phyloP scores from a whole-genome alignment of 2,888 invertebrate genomes.

The Schizaphis graminum region DNA sequence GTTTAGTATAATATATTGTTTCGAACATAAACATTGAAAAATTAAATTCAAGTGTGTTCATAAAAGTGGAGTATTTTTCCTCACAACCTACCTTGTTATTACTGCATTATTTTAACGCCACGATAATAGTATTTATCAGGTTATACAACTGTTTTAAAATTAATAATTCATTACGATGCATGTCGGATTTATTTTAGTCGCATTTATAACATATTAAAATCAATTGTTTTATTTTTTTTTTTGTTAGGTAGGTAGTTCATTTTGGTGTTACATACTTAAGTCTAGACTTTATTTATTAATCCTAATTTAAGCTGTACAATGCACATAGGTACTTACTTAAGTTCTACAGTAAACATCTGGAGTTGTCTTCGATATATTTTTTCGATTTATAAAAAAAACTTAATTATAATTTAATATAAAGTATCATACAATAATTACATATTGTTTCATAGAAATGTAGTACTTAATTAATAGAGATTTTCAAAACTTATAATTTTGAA shows the following conservation, averaged over 20 bases:
- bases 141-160: not conserved
- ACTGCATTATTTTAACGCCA: not conserved
- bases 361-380: not conserved
- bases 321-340: not conserved
- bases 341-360: not conserved
- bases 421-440: not conserved
- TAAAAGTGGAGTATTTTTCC: not conserved
- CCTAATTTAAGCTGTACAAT: not conserved
- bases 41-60: not conserved
- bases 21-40: not conserved
- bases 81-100: not conserved
- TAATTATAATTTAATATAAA: not conserved
- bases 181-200: not conserved
- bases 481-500: not conserved
- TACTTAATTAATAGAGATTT: not conserved
- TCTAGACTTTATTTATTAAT: not conserved
- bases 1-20: conserved; percentile 19
- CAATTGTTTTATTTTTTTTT: not conserved
- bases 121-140: not conserved
- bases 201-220: not conserved
- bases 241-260: not conserved
- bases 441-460: not conserved
- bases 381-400: not conserved
- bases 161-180: not conserved
- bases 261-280: not conserved